Evolutionary conservation across 2,113 vertebrate species (phyloP).

Genomic region (Phaethon lepturus): DNA sequence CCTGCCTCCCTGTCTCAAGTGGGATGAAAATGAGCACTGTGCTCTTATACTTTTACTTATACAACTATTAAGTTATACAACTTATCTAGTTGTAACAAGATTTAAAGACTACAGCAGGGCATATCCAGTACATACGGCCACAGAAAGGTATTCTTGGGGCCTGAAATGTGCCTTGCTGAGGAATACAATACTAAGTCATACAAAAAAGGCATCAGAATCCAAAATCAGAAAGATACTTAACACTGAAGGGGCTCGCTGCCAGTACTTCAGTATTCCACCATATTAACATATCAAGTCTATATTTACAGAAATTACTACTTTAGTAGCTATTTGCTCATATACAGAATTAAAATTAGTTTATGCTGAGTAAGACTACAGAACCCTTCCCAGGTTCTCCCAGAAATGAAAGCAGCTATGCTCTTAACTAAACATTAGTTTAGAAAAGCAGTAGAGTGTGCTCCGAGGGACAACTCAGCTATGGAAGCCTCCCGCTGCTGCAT

Average conservation of each 20-base stretch:
- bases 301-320: neutral
- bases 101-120: neutral
- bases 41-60: neutral
- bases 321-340: neutral
- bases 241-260: neutral
- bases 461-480: neutral
- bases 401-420: neutral
- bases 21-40: neutral
- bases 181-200: neutral
- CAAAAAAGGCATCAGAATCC: neutral
- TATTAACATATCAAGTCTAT: neutral
- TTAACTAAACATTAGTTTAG: neutral
- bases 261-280: neutral
- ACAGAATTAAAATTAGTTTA: neutral
- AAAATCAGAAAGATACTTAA: neutral
- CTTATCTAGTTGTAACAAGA: neutral
- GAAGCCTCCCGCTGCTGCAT: neutral
- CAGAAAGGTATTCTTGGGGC: neutral
- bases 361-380: neutral
- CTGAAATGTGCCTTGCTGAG: neutral
- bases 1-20: neutral
- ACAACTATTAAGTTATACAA: too few species aligned
- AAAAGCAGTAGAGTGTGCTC: neutral
- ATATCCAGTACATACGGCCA: neutral
- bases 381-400: neutral